Evolutionary conservation across 2,797 vertebrate species (phyloP).

Genomic region (Natrix natrix): DNA sequence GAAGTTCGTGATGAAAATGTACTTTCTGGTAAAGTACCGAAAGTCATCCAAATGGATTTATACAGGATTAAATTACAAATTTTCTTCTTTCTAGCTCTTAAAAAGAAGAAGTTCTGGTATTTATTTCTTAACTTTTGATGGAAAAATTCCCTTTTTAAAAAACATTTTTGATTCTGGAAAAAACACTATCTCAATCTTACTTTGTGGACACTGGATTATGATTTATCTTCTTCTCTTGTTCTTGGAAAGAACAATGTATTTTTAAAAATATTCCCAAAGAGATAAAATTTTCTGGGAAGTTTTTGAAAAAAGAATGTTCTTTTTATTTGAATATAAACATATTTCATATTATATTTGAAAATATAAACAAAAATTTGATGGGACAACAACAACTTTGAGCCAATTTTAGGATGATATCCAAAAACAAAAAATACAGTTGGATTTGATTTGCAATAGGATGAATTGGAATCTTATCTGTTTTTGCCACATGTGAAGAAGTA

Average conservation of each 20-base stretch:
- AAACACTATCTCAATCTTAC: not conserved
- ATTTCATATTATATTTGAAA: not conserved
- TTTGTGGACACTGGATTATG: not conserved
- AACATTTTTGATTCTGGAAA: not conserved
- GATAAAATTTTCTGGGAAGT: not conserved
- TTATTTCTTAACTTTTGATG: not conserved
- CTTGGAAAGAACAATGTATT: not conserved
- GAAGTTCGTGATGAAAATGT: not conserved
- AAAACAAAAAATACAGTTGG: not conserved
- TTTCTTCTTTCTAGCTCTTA: not conserved
- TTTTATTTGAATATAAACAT: not conserved
- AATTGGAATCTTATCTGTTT: not conserved
- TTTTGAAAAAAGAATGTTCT: not conserved
- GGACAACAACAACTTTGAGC: not conserved
- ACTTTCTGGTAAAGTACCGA: not conserved
- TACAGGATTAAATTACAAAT: not conserved
- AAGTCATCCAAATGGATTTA: not conserved
- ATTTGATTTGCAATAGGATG: not conserved
- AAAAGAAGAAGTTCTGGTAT: not conserved
- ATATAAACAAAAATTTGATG: not conserved
- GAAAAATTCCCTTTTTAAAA: not conserved
- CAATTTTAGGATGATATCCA: not conserved
- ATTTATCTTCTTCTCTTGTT: not conserved
- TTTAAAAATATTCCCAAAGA: not conserved
- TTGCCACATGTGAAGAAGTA: not conserved